These are phyloP conservation scores for Lytechinus pictus DNA, from an alignment of 35 echinoderm and acorn worm species.

Conservation along the genomic window DNA sequence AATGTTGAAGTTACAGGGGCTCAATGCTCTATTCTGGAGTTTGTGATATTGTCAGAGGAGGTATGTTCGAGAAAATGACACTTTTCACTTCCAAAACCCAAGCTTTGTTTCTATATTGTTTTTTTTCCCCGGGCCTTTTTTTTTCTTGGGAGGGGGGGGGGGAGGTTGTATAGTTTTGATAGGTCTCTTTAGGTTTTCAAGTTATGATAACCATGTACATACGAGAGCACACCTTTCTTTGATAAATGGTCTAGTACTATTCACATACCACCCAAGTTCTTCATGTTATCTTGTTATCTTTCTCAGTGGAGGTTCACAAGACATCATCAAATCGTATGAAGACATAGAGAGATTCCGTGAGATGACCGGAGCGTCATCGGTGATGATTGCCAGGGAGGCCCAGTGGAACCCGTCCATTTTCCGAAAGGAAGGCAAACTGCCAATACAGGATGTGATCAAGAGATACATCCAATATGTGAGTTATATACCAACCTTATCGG, in stretches of 20 bases:
- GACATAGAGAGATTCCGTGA: constrained; percentile 76
- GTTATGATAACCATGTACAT: background rate
- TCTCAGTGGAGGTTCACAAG: constrained; percentile 87
- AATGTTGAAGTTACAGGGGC: too few relatives aligned
- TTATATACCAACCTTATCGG: too few relatives aligned
- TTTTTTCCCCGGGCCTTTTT: too few relatives aligned
- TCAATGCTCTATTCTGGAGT: too few relatives aligned
- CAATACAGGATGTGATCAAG: constrained; percentile 65
- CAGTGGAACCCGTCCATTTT: constrained; percentile 96
- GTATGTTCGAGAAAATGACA: too few relatives aligned
- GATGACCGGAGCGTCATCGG: constrained; percentile 71
- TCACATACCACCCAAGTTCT: background rate
- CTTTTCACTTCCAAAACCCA: too few relatives aligned
- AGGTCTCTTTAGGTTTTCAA: too few relatives aligned
- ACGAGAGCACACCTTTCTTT: background rate
- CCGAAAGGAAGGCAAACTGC: constrained; percentile 77
- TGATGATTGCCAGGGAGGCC: constrained; percentile 95
- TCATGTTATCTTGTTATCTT: background rate
- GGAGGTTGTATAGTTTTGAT: too few relatives aligned
- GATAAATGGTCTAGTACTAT: background rate
- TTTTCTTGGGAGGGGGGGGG: too few relatives aligned
- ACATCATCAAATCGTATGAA: constrained; percentile 72
- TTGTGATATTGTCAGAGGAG: too few relatives aligned
- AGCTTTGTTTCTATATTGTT: too few relatives aligned
- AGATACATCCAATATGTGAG: constrained; percentile 94